Base-by-base conservation (phyloP, 1,140 invertebrate species). In the Sitophilus oryzae region DNA sequence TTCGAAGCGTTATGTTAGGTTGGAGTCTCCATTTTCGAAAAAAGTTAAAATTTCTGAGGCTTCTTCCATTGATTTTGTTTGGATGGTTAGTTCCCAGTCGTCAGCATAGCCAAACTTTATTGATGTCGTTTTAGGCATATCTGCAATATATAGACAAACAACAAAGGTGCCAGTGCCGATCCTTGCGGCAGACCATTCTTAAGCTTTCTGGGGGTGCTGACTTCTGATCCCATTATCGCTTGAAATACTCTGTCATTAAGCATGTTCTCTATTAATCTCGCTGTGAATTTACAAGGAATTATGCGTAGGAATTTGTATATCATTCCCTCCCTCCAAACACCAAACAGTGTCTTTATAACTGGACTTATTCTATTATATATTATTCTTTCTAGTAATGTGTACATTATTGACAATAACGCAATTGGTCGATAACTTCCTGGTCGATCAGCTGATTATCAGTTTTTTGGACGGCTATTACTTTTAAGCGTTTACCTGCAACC, bases 341-440 rank as follows among this genome's bases (percentile, higher is more conserved):
- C 18, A 40, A n/a, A n/a, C n/a, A n/a, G n/a, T n/a, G n/a, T n/a
- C n/a, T n/a, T n/a, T n/a, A n/a, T 43, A 6, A 5, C 22, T 49
- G 19, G 36, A 2, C 30, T 41, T 34, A 56, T 47, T 9, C 30
- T 43, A 22, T 54, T 50, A 47, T 51, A 30, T 15, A 54, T 56
- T 9, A 61, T 19, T 43, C 36, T 43, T 44, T 60, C 54, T n/a
- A 61, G 14, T 36, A 59, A 34, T 34, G 58, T 52, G 23, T 52
- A 58, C 5, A 9, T 35, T 10, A 43, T 45, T 3, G 1, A n/a
- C 22, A 56, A 52, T 10, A 55, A 37, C 10, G 57, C 35, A 16
- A 59, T 59, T 22, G 55, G 50, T 21, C n/a, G n/a, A n/a, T n/a
- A n/a, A n/a, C n/a, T n/a, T n/a, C n/a, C n/a, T n/a, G n/a, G n/a